Conservation (phyloP, 2,113 vertebrate genomes). For the Menidia beryllina region DNA sequence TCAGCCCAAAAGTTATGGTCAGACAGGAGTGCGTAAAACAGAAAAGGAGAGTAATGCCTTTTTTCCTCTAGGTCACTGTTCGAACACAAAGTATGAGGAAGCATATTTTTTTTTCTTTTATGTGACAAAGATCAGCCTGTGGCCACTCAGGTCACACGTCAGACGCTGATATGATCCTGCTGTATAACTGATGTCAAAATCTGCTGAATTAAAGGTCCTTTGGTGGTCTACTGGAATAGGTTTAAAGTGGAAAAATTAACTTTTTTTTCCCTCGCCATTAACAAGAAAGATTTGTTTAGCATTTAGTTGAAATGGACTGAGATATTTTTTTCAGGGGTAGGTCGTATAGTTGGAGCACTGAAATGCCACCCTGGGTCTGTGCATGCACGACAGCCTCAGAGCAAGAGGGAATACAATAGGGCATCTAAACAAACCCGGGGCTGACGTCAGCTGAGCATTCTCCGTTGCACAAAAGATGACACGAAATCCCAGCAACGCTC, state of each 20-base stretch:
- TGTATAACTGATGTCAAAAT: background rate
- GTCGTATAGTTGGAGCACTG: background rate
- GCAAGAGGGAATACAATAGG: background rate
- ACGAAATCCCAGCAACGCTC: too few relatives aligned
- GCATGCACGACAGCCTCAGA: background rate
- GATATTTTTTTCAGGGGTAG: background rate
- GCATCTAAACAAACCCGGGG: background rate
- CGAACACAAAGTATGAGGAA: too few relatives aligned
- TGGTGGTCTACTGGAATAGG: background rate
- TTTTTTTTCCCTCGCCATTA: too few relatives aligned
- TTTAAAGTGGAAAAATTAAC: too few relatives aligned
- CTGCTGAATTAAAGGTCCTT: background rate
- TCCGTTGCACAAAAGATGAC: background rate
- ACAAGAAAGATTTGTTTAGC: background rate
- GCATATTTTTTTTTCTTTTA: too few relatives aligned
- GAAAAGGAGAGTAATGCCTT: too few relatives aligned
- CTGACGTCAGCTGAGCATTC: background rate
- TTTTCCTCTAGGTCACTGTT: conserved; percentile 2
- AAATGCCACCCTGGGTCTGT: background rate
- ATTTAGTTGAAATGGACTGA: background rate
- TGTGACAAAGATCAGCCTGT: conserved; percentile 37
- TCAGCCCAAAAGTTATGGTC: background rate
- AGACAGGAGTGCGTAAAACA: too few relatives aligned
- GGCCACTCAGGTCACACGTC: conserved; percentile 56
- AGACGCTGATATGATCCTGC: conserved; percentile 31